A percentile compares a stretch with the other conserved stretches of the same genome.
These are phyloP conservation scores for Saxicola maurus DNA, from an alignment of 2,797 vertebrate genomes.

Conservation along the genomic window DNA sequence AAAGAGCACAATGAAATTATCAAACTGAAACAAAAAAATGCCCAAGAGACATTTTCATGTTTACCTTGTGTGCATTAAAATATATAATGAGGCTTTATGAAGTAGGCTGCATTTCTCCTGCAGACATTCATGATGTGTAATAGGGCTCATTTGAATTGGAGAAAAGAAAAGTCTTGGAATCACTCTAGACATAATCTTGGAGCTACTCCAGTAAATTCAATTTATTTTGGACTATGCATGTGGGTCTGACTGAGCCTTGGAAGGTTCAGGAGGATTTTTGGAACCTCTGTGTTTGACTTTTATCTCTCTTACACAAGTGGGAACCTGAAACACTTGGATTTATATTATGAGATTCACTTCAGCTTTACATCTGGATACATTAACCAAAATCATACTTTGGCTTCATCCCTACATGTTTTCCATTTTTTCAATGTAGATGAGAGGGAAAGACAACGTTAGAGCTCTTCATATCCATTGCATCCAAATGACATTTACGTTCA, in stretches of 20 bases:
- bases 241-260: slow-evolving; percentile 16
- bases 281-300: neutral
- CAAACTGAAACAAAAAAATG: neutral
- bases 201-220: slow-evolving; percentile 40
- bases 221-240: slow-evolving; percentile 34
- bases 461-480: neutral
- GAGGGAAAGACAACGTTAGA: neutral
- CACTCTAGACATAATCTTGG: slow-evolving; percentile 39
- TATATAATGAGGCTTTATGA: neutral
- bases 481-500: neutral
- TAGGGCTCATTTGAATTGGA: slow-evolving; percentile 51
- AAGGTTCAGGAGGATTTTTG: neutral
- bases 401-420: neutral
- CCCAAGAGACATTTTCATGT: neutral
- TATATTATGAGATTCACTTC: neutral
- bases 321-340: neutral
- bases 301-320: neutral
- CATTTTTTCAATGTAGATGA: neutral
- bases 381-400: neutral
- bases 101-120: neutral
- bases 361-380: slow-evolving; percentile 1
- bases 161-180: slow-evolving; percentile 48
- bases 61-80: slow-evolving; percentile 12
- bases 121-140: neutral
- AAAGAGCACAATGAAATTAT: neutral